These are phyloP conservation scores for Dendroctonus ponderosae DNA, from an alignment of 1,140 invertebrate genomes.

Conservation along the genomic window DNA sequence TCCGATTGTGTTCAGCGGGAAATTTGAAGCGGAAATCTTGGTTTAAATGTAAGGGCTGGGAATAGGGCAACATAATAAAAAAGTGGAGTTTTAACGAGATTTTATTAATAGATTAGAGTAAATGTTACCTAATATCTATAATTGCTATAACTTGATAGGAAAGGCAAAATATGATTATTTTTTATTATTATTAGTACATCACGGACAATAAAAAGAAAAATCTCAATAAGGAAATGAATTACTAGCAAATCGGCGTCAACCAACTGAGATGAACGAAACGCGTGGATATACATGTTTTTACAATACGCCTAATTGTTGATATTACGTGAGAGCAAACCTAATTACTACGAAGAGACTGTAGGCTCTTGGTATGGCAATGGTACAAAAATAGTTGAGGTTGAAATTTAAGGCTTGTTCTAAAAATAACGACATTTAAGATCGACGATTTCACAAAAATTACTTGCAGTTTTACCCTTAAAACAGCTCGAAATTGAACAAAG, in stretches of 20 bases:
- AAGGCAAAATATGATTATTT: conserved; percentile 25
- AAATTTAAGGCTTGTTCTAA: conserved; percentile 1
- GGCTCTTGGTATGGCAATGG: background rate
- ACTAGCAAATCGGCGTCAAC: background rate
- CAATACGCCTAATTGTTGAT: background rate
- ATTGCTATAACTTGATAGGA: conserved; percentile 26
- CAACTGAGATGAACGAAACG: background rate
- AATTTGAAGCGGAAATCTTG: no score
- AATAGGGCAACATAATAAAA: no score
- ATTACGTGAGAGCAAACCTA: background rate
- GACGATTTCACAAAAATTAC: background rate
- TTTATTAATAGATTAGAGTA: conserved; percentile 24
- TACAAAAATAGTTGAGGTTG: conserved; percentile 2
- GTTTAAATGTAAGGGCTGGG: no score
- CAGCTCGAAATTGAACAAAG: no score
- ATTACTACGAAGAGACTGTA: background rate
- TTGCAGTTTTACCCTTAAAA: no score
- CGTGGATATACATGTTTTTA: background rate
- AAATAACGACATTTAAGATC: background rate
- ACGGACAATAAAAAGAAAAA: conserved; percentile 20
- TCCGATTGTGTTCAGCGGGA: no score
- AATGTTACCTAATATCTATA: conserved; percentile 24
- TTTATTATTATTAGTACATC: conserved; percentile 10
- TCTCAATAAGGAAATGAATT: conserved; percentile 18
- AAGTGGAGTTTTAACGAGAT: background rate